Conservation (phyloP, 2,113 vertebrate species). For the Oncorhynchus nerka region DNA sequence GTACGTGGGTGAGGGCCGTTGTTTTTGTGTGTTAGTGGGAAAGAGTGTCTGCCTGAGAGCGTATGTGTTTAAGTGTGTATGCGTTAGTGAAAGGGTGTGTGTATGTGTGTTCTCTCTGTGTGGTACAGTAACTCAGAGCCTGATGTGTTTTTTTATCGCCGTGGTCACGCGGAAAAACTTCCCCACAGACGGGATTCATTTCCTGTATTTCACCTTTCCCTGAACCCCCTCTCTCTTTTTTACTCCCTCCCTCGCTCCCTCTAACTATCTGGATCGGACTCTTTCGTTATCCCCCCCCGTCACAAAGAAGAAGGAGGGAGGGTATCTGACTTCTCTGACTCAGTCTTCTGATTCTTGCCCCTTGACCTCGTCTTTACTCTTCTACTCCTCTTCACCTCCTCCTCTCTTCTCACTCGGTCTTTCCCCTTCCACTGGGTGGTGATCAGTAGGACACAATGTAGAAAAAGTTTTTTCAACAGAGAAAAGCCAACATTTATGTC, state of each 20-base stretch:
- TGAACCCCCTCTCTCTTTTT: constrained; percentile 55
- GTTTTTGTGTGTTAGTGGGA: too few species aligned
- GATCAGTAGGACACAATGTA: too few species aligned
- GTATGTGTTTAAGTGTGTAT: background rate
- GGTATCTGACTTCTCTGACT: background rate
- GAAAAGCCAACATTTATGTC: too few species aligned
- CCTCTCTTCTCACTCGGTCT: background rate
- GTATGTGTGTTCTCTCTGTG: constrained; percentile 38
- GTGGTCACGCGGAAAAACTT: constrained; percentile 63
- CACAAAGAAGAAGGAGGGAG: too few species aligned
- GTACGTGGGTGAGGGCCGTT: too few species aligned
- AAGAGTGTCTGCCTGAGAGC: too few species aligned
- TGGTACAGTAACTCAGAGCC: constrained; percentile 47
- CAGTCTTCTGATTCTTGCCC: background rate
- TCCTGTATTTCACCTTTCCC: constrained; percentile 75
- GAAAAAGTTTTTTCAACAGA: too few species aligned
- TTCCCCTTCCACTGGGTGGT: background rate
- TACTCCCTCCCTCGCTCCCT: constrained; percentile 10
- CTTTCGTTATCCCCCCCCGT: constrained; percentile 24
- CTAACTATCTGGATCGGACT: constrained; percentile 14
- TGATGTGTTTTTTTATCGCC: constrained; percentile 63
- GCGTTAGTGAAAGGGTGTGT: constrained; percentile 7
- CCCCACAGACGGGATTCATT: constrained; percentile 69
- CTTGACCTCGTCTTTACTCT: background rate
- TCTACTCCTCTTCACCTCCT: background rate